Evolutionary conservation across 2,113 vertebrate species (phyloP).

Genomic region (Neotoma lepida): DNA sequence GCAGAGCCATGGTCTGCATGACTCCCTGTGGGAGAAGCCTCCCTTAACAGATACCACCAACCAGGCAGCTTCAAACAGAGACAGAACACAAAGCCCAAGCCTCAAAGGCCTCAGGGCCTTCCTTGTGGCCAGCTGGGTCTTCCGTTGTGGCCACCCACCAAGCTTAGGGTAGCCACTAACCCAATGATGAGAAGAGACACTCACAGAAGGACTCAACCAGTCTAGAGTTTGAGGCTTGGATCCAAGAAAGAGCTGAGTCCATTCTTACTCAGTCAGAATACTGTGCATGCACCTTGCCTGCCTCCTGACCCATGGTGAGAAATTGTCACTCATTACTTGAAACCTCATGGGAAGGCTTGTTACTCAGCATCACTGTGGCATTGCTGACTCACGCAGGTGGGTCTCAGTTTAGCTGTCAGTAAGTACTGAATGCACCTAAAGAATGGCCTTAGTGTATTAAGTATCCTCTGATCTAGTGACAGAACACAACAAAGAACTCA

Average conservation of each 20-base stretch:
- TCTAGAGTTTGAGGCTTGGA: background rate
- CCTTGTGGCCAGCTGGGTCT: background rate
- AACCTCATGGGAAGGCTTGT: background rate
- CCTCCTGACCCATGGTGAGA: background rate
- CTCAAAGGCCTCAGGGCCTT: rapidly evolving
- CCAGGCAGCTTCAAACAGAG: background rate
- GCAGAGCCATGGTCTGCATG: background rate
- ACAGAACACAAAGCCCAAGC: background rate
- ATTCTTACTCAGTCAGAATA: background rate
- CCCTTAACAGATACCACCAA: background rate
- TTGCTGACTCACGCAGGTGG: background rate
- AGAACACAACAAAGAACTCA: background rate
- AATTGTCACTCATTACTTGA: rapidly evolving
- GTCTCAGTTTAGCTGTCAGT: rapidly evolving
- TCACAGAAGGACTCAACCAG: background rate
- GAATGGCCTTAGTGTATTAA: rapidly evolving
- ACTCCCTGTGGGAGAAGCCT: background rate
- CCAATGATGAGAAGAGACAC: background rate
- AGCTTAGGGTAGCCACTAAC: background rate
- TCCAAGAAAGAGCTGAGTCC: background rate
- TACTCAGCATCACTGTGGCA: rapidly evolving
- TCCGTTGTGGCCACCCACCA: background rate
- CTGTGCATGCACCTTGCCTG: rapidly evolving
- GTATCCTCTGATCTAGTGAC: background rate
- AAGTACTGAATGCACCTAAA: rapidly evolving